phyloP scores from a whole-genome alignment of 2,888 invertebrate genomes.

The Folsomia manolachei region DNA sequence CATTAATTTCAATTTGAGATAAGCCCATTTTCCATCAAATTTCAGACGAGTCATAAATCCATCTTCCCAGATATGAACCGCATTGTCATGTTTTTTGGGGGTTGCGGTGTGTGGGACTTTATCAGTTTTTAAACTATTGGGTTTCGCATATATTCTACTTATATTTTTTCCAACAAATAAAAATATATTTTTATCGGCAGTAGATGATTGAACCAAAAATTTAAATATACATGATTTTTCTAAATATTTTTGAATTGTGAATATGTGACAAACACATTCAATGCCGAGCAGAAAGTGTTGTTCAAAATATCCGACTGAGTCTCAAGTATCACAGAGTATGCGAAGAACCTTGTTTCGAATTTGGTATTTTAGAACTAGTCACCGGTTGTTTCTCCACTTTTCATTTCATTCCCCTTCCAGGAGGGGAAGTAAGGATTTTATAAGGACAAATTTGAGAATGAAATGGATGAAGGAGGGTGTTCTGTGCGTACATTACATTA shows the following conservation, averaged over 20 bases:
- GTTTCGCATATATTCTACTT: too few species aligned
- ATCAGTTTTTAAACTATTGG: too few species aligned
- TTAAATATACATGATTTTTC: too few species aligned
- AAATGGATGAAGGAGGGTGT: neutral
- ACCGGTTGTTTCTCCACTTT: too few species aligned
- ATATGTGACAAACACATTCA: neutral
- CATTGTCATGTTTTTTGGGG: neutral
- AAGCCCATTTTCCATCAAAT: conserved; percentile 16
- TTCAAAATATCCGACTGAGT: neutral
- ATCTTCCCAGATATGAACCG: neutral
- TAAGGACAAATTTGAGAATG: conserved; percentile 6
- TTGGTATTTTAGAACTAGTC: neutral
- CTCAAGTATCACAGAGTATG: neutral
- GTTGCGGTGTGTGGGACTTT: too few species aligned
- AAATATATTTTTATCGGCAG: too few species aligned
- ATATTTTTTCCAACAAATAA: too few species aligned
- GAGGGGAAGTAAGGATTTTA: neutral
- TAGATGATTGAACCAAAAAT: too few species aligned
- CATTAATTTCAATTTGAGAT: conserved; percentile 21
- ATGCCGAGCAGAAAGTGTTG: neutral
- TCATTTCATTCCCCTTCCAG: neutral
- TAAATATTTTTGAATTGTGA: neutral
- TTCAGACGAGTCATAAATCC: conserved; percentile 12
- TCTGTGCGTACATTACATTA: too few species aligned
- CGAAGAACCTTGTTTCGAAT: neutral